Evolutionary conservation across 37 sponge, comb jelly and placozoan species (phyloP).

Genomic region (Beroe ovata): DNA sequence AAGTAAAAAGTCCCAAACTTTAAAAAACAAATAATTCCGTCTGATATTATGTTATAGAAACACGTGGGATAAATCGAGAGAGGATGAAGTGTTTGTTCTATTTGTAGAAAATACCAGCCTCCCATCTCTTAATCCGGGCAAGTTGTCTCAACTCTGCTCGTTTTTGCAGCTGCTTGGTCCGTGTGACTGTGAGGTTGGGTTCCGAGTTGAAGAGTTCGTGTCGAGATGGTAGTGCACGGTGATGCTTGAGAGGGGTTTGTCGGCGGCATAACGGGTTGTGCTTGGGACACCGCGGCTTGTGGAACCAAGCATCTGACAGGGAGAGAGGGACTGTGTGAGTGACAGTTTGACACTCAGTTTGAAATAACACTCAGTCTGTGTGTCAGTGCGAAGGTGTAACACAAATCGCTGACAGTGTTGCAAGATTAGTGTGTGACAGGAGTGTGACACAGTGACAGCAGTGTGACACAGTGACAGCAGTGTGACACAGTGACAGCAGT

Average conservation of each 20-base stretch:
- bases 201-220: not conserved
- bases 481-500: no score
- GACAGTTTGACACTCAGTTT: no score
- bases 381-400: no score
- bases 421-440: no score
- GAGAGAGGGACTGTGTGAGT: no score
- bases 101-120: not conserved
- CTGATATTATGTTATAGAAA: not conserved
- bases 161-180: not conserved
- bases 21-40: not conserved
- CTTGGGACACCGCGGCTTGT: slow-evolving; percentile 31
- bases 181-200: not conserved
- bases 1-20: not conserved
- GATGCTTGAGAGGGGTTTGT: no score
- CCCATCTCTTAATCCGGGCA: not conserved
- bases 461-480: no score
- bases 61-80: not conserved
- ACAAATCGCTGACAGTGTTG: no score
- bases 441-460: no score
- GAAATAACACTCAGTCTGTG: no score
- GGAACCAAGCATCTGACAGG: slow-evolving; percentile 42
- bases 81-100: not conserved
- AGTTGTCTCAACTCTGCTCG: not conserved
- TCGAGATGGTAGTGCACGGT: no score
- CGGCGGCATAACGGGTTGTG: not conserved